Conservation (phyloP, 2,113 vertebrate genomes). For the Ginglymostoma cirratum region DNA sequence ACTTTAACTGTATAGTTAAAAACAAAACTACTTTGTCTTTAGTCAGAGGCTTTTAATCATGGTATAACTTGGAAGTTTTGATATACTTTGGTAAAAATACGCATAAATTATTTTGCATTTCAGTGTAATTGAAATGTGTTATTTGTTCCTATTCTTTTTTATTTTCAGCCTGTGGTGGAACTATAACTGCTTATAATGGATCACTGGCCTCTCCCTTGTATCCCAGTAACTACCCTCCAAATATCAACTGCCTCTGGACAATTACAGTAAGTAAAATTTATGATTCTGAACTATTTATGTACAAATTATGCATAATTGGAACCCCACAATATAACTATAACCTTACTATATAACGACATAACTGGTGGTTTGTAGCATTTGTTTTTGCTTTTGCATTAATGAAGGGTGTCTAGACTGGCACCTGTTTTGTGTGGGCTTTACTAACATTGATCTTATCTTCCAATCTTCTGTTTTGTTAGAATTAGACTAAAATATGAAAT, state of each 20-base stretch:
- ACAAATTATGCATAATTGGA: neutral
- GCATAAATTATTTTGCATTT: neutral
- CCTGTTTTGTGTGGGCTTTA: neutral
- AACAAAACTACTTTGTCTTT: too few relatives aligned
- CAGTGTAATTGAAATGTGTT: neutral
- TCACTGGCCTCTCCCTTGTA: conserved; percentile 30
- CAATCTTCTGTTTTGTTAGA: neutral
- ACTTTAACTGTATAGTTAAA: neutral
- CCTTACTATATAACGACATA: too few relatives aligned
- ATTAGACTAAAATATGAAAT: neutral
- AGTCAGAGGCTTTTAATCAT: neutral
- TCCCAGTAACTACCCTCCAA: conserved; percentile 35
- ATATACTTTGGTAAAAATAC: neutral
- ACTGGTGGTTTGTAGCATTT: too few relatives aligned
- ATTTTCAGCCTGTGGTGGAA: conserved; percentile 36
- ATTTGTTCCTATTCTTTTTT: neutral
- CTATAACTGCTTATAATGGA: conserved; percentile 30
- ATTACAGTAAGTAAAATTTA: conserved; percentile 32
- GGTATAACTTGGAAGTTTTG: neutral
- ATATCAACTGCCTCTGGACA: conserved; percentile 31
- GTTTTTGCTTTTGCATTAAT: neutral
- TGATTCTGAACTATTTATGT: neutral
- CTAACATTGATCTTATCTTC: neutral
- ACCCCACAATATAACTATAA: neutral
- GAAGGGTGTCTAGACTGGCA: neutral